Evolutionary conservation across 2,797 vertebrate genomes (phyloP).

Genomic region (Pipistrellus nathusii): DNA sequence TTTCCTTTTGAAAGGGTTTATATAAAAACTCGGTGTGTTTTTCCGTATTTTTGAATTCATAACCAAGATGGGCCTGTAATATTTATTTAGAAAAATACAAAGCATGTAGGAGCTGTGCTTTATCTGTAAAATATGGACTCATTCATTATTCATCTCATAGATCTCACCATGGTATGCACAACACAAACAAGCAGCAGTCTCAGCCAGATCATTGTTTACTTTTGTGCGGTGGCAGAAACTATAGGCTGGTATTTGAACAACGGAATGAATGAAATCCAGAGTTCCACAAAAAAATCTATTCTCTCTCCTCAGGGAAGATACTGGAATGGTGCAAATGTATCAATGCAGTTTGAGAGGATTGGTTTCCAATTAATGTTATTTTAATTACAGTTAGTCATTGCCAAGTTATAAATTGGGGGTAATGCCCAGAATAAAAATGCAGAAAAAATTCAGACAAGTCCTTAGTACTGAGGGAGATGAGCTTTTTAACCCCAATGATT

Average conservation of each 20-base stretch:
- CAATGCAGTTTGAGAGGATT: slow-evolving; percentile 22
- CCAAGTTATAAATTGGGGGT: neutral
- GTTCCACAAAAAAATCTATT: neutral
- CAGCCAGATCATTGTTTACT: neutral
- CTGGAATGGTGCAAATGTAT: neutral
- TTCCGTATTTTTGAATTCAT: neutral
- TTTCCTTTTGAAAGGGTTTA: slow-evolving; percentile 3
- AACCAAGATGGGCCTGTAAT: neutral
- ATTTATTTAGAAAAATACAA: slow-evolving; percentile 24
- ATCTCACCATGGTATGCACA: neutral
- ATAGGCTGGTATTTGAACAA: neutral
- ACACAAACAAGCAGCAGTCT: neutral
- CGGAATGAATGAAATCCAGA: slow-evolving; percentile 1
- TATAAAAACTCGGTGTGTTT: neutral
- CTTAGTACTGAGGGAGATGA: neutral
- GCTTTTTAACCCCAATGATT: neutral
- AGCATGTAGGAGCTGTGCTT: neutral
- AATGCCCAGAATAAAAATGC: neutral
- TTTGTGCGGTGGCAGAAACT: neutral
- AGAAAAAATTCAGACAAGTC: slow-evolving; percentile 24
- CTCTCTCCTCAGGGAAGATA: neutral
- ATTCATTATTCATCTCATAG: slow-evolving; percentile 11
- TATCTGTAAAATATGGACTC: neutral
- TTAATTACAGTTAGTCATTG: slow-evolving; percentile 17
- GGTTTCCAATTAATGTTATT: slow-evolving; percentile 41